Conservation (phyloP, 2,113 vertebrate species). For the Microcebus griseorufus region DNA sequence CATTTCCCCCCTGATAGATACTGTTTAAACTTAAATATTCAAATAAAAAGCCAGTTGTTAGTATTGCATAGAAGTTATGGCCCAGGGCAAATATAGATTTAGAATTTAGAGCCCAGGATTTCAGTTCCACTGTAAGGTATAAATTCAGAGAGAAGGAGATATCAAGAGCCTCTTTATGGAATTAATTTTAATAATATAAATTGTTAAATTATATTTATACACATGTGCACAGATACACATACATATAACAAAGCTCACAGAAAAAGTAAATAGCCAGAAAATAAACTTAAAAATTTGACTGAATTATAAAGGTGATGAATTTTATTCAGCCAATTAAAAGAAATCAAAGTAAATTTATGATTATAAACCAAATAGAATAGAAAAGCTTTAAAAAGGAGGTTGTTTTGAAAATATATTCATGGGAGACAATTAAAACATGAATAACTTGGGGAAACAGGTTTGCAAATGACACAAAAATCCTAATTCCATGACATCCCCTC, state of each 20-base stretch:
- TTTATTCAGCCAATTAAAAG: not conserved
- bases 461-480: not conserved
- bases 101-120: not conserved
- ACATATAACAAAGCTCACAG: not conserved
- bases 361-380: not conserved
- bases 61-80: not conserved
- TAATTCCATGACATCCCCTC: not conserved
- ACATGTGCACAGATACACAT: not conserved
- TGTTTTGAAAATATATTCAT: not conserved
- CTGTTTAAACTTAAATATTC: not conserved
- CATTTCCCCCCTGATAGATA: not conserved
- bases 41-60: not conserved
- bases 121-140: not conserved
- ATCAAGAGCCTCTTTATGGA: not conserved
- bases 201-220: not conserved
- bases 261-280: not conserved
- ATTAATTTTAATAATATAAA: not conserved
- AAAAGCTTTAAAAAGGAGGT: not conserved
- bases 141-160: not conserved
- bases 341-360: not conserved
- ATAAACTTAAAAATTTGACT: not conserved
- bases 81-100: not conserved
- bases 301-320: not conserved
- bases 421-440: not conserved
- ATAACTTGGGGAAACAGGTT: not conserved